These are phyloP conservation scores for Stegodyphus dumicola DNA, from an alignment of 1,140 invertebrate species.

Conservation along the genomic window DNA sequence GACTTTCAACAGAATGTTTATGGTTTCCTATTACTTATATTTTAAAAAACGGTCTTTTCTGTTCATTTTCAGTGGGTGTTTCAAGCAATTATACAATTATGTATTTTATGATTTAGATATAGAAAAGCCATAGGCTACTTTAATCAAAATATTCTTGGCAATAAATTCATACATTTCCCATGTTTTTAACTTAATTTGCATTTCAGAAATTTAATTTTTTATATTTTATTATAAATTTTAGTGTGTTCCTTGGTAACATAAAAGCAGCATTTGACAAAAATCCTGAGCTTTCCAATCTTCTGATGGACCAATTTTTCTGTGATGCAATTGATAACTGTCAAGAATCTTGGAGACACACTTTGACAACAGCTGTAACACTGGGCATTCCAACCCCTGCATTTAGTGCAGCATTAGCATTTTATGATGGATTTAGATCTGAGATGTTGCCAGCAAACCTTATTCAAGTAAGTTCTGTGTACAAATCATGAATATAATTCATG, in stretches of 20 bases:
- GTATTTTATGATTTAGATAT: too few species aligned
- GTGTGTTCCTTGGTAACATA: slow-evolving; percentile 96
- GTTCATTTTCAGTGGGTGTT: too few species aligned
- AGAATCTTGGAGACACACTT: slow-evolving; percentile 72
- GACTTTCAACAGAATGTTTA: too few species aligned
- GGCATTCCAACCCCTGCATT: slow-evolving; percentile 95
- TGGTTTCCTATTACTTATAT: too few species aligned
- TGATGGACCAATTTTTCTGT: slow-evolving; percentile 95
- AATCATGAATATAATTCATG: too few species aligned
- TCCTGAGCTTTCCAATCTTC: slow-evolving; percentile 87
- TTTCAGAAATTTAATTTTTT: background rate
- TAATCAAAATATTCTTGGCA: too few species aligned
- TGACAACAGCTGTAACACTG: slow-evolving; percentile 73
- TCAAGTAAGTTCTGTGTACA: slow-evolving; percentile 73
- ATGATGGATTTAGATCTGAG: slow-evolving; percentile 90
- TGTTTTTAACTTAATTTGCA: too few species aligned
- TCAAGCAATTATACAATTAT: too few species aligned
- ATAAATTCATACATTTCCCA: too few species aligned
- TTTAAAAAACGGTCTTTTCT: too few species aligned
- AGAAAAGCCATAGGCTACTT: too few species aligned
- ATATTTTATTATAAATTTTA: slow-evolving; percentile 65
- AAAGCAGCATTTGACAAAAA: slow-evolving; percentile 96
- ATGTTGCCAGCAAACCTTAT: slow-evolving; percentile 91
- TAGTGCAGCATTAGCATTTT: slow-evolving; percentile 94
- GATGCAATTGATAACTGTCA: slow-evolving; percentile 85